phyloP scores from a whole-genome alignment of 2,888 invertebrate genomes.

The Himalopsyche anomala region DNA sequence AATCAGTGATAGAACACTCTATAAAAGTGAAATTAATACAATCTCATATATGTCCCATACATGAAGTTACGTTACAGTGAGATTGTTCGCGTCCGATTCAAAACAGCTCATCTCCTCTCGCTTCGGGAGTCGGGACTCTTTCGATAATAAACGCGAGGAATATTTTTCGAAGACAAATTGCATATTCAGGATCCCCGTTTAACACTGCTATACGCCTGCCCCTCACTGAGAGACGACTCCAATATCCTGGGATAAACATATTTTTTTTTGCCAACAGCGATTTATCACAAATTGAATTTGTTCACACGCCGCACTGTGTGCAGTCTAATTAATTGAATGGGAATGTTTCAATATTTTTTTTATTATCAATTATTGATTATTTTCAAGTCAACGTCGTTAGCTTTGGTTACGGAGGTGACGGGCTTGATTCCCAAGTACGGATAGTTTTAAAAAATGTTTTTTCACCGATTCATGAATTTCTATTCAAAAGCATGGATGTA shows the following conservation, averaged over 20 bases:
- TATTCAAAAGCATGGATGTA: too few relatives aligned
- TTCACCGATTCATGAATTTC: too few relatives aligned
- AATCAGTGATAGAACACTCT: too few relatives aligned
- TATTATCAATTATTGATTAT: too few relatives aligned
- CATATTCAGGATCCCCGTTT: constrained; percentile 18
- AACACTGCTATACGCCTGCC: not conserved
- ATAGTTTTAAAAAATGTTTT: too few relatives aligned
- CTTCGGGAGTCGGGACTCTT: not conserved
- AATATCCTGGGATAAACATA: constrained; percentile 30
- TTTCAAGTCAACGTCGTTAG: too few relatives aligned
- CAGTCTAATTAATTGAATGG: not conserved
- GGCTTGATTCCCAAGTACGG: too few relatives aligned
- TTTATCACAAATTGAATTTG: constrained; percentile 30
- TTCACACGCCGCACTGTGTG: not conserved
- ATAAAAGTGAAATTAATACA: too few relatives aligned
- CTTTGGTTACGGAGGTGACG: too few relatives aligned
- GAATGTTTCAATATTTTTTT: too few relatives aligned
- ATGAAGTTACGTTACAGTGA: not conserved
- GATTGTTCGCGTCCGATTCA: not conserved
- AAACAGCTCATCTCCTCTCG: constrained; percentile 1
- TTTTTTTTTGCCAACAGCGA: constrained; percentile 25
- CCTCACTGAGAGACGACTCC: not conserved
- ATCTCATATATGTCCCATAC: too few relatives aligned
- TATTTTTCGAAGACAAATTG: constrained; percentile 24
- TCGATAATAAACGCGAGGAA: not conserved